A percentile compares a stretch with the other conserved stretches of the same genome.
Evolutionary conservation across 2,888 invertebrate species (phyloP).

Genomic region (Nebria salina): DNA sequence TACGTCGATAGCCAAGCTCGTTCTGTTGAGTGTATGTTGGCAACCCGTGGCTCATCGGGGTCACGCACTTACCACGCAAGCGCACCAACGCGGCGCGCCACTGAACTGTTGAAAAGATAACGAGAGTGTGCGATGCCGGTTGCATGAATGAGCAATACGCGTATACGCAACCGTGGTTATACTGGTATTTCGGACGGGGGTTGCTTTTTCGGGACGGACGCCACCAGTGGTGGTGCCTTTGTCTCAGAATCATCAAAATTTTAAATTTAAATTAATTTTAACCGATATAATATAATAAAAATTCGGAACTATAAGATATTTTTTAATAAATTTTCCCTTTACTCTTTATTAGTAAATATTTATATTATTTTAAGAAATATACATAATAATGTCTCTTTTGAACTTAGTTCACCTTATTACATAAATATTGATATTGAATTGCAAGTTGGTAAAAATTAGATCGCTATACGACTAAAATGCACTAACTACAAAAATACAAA

Average conservation of each 20-base stretch:
- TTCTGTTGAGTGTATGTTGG: neutral
- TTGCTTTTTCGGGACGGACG: slow-evolving; percentile 2
- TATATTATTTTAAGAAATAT: too few species aligned
- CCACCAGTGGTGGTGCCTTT: slow-evolving; percentile 1
- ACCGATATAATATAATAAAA: too few species aligned
- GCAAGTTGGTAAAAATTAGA: neutral
- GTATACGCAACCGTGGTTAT: slow-evolving; percentile 3
- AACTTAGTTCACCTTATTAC: neutral
- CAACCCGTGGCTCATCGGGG: slow-evolving; percentile 2
- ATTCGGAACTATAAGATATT: too few species aligned
- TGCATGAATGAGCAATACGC: slow-evolving; percentile 16
- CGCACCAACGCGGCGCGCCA: neutral
- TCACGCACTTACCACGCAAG: neutral
- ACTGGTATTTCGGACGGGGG: neutral
- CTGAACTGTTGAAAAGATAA: slow-evolving; percentile 17
- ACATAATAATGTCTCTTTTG: neutral
- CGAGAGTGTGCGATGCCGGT: slow-evolving; percentile 10
- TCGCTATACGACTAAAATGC: neutral
- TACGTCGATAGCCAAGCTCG: slow-evolving; percentile 3
- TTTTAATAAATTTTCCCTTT: too few species aligned
- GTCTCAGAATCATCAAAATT: too few species aligned
- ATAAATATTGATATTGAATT: neutral
- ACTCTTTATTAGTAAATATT: too few species aligned
- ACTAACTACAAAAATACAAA: neutral
- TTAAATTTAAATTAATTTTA: too few species aligned